phyloP scores from a whole-genome alignment of 2,888 invertebrate genomes.

The Phymatocera aterrima region DNA sequence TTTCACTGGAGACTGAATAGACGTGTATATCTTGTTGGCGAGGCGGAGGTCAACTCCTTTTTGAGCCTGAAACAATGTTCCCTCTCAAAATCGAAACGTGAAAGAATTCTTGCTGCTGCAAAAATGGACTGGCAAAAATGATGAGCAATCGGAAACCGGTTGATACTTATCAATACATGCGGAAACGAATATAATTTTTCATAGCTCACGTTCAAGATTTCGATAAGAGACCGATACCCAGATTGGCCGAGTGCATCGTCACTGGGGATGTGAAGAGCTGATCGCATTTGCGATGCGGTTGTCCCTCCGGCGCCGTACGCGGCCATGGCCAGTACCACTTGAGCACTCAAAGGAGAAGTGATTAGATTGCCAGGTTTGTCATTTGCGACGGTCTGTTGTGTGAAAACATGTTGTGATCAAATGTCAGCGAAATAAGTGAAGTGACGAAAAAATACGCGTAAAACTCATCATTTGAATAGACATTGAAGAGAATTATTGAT shows the following conservation, averaged over 20 bases:
- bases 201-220: constrained; percentile 57
- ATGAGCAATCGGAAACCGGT: no score
- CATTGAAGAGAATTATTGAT: no score
- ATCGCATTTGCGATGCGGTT: constrained; percentile 61
- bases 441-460: neutral
- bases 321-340: constrained; percentile 67
- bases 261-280: constrained; percentile 58
- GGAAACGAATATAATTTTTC: no score
- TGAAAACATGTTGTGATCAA: no score
- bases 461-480: no score
- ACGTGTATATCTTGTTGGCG: constrained; percentile 85
- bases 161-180: no score
- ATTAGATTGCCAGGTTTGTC: constrained; percentile 59
- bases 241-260: constrained; percentile 51
- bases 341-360: constrained; percentile 69
- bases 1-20: constrained; percentile 75
- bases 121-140: no score
- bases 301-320: constrained; percentile 63
- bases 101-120: no score
- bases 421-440: neutral
- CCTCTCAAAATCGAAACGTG: neutral
- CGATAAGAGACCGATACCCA: constrained; percentile 61
- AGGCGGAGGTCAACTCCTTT: constrained; percentile 80
- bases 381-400: constrained; percentile 6
- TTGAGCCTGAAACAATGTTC: constrained; percentile 64